Evolutionary conservation across 2,888 invertebrate genomes (phyloP), one percentile per base, ranked within the genome.

Genomic region (Zaprionus obscuricornis): DNA sequence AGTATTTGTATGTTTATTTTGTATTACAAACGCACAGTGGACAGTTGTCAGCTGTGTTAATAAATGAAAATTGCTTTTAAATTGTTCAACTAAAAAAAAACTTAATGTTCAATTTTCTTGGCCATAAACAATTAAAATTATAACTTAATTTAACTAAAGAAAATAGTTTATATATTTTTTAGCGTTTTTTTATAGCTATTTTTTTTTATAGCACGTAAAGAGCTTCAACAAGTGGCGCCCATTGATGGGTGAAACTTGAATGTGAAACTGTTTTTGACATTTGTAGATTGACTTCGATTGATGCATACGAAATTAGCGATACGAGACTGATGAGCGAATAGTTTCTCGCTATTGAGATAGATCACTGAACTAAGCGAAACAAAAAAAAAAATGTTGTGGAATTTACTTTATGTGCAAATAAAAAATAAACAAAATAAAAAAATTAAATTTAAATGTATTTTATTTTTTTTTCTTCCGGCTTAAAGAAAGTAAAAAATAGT

Each of bases 71-170:
- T 24, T n/a, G n/a, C 29, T 50, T 14, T 68, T 46, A 34, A 13
- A 39, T 31, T 40, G 26, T 1, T 18, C 2, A 14, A 7, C 17
- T 40, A 14, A 39, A 36, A 14, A 39, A 36, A 7, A 10, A 29
- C 42, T 18, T 42, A 42, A 36, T n/a, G 24, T 4, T 31, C 27
- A 34, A 36, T 46, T 55, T 56, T 58, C 43, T 40, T 29, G 51
- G 52, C 18, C 31, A 72, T 46, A 69, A 69, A 26, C 68, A 11
- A 74, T 81, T 71, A 51, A 64, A 62, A 37, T 64, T 55, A 64
- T 71, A 50, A 60, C 65, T 45, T 20, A 54, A 45, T 49, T 55
- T n/a, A n/a, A n/a, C n/a, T n/a, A n/a, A n/a, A n/a, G n/a, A n/a
- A n/a, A n/a, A n/a, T n/a, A n/a, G n/a, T n/a, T n/a, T n/a, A n/a